Base-by-base conservation (phyloP, 1,140 invertebrate genomes). In the Himalopsyche phryganea region DNA sequence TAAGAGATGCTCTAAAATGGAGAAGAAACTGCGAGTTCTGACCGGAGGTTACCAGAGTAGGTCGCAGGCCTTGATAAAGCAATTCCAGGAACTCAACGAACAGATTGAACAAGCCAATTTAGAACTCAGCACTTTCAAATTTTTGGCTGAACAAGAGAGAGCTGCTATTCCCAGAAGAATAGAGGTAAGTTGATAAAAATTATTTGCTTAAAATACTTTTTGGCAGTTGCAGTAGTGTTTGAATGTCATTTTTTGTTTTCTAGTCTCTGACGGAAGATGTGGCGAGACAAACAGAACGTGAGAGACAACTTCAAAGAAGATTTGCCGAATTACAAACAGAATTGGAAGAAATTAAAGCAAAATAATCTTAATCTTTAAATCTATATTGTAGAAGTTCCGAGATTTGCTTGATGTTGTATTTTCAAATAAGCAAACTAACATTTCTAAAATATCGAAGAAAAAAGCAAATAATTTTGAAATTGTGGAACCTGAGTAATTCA, bases 21-120 rank as follows among this genome's bases (percentile, higher is more conserved):
- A 99, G 73, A 98, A 98, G 71, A 98, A 98, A 78, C 76, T 99
- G 1, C 91, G 95, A 78, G 90, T 98, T 48, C 78, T 98, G 1
- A 91, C 96, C 11, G 95, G 75, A 55, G 75, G 75, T 20, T 79
- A 77, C 51, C 75, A 77, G 63, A 79, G 74, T 68, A 88, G 85
- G 81, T 87, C 91, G 1, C 92, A 96, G 69, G 86, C 86, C 6
- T 75, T 97, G n/a, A 83, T 91, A 0, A 98, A 98, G 74, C 93
- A 96, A 68, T 79, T 94, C 6, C 85, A 90, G 60, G 94, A 98
- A 63, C 72, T 91, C 3, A 85, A 87, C 63, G 92, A 96, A 48
- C 92, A 97, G 71, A 86, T 94, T 35, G 94, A 98, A 70, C 90
- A 95, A 67, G 85, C 89, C 14, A 81, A 85, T 61, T 78, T 97